phyloP scores from a whole-genome alignment of 2,113 vertebrate species.

The Ardeotis arabs region DNA sequence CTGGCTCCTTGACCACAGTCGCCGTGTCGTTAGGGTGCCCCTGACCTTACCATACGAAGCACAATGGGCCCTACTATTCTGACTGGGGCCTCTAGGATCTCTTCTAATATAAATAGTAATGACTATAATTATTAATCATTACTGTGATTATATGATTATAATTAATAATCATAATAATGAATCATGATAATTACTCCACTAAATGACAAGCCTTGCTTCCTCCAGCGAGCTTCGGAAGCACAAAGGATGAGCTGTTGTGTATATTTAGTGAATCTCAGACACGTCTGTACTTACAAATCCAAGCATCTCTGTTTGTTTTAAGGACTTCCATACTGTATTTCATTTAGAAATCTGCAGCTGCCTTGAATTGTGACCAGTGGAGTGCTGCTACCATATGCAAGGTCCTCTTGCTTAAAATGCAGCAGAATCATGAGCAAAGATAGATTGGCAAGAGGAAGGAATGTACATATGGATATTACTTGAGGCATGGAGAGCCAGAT shows the following conservation, averaged over 20 bases:
- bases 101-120: conserved; percentile 60
- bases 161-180: conserved; percentile 68
- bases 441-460: conserved; percentile 19
- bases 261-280: conserved; percentile 17
- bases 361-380: conserved; percentile 1
- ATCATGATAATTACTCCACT: conserved; percentile 59
- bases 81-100: conserved; percentile 27
- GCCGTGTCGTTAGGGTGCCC: background rate
- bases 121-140: conserved; percentile 69
- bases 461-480: background rate
- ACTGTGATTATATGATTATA: conserved; percentile 57
- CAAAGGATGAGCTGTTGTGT: conserved; percentile 24
- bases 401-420: background rate
- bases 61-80: background rate
- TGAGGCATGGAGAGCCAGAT: background rate
- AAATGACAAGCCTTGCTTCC: conserved; percentile 53
- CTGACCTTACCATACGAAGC: background rate
- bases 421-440: background rate
- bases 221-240: background rate
- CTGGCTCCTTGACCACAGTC: background rate
- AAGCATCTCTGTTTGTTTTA: background rate
- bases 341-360: conserved; percentile 26
- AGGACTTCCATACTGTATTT: background rate
- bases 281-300: background rate
- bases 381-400: conserved; percentile 10